A percentile compares a stretch with the other conserved stretches of the same genome.
These are phyloP conservation scores for Sinocyclocheilus anophthalmus DNA, from an alignment of 2,113 vertebrate genomes.

Conservation along the genomic window DNA sequence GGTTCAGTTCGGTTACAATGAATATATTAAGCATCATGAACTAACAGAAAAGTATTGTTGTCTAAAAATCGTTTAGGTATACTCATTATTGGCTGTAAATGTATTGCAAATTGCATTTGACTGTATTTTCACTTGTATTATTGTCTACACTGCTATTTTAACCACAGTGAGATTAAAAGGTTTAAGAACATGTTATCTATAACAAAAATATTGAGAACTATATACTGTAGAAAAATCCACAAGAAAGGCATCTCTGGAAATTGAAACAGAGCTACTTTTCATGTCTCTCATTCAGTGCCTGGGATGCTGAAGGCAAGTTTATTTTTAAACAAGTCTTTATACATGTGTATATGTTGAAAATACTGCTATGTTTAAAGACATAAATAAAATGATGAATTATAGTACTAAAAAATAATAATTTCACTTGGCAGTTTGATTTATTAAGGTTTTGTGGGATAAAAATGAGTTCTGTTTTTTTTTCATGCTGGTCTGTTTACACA, in stretches of 20 bases:
- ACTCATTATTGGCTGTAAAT: not conserved
- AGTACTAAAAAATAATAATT: not conserved
- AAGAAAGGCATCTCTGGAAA: not conserved
- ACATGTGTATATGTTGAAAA: not conserved
- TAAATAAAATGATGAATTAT: not conserved
- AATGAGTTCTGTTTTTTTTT: not conserved
- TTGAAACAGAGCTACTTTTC: not conserved
- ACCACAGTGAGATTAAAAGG: not conserved
- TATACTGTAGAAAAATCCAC: not conserved
- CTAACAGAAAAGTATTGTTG: not conserved
- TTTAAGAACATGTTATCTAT: too few species aligned
- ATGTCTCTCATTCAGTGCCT: not conserved
- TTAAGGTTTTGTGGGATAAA: constrained; percentile 16
- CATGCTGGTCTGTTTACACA: not conserved
- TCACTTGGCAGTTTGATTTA: constrained; percentile 19
- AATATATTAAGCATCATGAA: not conserved
- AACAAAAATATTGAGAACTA: not conserved
- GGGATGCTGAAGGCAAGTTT: not conserved
- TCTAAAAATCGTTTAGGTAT: not conserved
- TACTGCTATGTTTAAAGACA: constrained; percentile 11
- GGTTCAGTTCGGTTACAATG: not conserved
- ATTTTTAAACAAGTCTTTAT: not conserved
- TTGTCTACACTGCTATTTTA: not conserved
- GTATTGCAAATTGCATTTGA: not conserved
- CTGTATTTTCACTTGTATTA: not conserved